Evolutionary conservation across 2,113 vertebrate species (phyloP).

Genomic region (Alexandromys fortis): DNA sequence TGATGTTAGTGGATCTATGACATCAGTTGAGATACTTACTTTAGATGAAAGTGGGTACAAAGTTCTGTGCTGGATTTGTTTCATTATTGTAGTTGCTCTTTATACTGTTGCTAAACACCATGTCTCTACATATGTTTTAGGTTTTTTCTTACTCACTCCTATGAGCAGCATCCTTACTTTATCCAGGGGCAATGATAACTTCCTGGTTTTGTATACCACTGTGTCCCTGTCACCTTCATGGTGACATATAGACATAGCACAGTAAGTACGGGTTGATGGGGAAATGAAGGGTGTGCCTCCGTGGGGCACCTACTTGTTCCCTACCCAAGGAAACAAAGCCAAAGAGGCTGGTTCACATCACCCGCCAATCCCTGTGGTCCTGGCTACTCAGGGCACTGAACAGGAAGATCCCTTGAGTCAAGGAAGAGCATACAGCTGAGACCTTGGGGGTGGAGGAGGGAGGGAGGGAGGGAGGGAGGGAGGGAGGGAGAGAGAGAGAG

Average conservation of each 20-base stretch:
- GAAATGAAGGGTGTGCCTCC: constrained; percentile 1
- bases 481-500: neutral
- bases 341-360: constrained; percentile 13
- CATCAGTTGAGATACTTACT: neutral
- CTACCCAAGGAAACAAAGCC: neutral
- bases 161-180: neutral
- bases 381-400: neutral
- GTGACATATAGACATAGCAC: neutral
- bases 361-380: neutral
- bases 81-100: constrained; percentile 15
- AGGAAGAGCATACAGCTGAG: neutral
- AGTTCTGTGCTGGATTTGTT: neutral
- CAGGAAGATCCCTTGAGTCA: neutral
- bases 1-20: neutral
- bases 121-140: neutral
- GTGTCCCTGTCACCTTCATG: neutral
- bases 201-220: neutral
- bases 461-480: neutral
- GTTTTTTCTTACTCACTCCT: constrained; percentile 38
- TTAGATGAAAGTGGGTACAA: constrained; percentile 18
- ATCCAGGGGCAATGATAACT: neutral
- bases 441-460: neutral
- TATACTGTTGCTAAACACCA: neutral
- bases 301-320: neutral
- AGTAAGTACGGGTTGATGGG: neutral